Evolutionary conservation across 2,888 invertebrate genomes (phyloP).

Genomic region (Vannuccia rotundouncinata): DNA sequence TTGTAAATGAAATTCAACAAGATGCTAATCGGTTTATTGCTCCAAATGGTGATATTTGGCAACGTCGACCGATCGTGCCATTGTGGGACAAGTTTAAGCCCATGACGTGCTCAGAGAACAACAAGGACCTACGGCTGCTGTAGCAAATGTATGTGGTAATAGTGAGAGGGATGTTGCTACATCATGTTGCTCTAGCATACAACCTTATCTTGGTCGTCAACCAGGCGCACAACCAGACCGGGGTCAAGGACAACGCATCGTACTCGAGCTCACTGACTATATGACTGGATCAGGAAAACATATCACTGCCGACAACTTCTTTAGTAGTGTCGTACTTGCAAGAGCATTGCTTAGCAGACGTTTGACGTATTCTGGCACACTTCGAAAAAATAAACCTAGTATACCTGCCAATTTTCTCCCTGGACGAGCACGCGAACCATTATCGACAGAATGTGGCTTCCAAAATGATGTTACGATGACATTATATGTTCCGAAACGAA

Average conservation of each 20-base stretch:
- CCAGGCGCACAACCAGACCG: constrained; percentile 15
- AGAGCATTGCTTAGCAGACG: background rate
- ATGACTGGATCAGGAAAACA: constrained; percentile 29
- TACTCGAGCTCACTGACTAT: constrained; percentile 25
- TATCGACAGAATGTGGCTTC: constrained; percentile 7
- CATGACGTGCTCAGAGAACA: background rate
- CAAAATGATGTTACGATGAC: constrained; percentile 7
- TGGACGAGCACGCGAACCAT: constrained; percentile 17
- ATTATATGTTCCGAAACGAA: constrained; percentile 16
- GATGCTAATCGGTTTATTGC: background rate
- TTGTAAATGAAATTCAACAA: constrained; percentile 10
- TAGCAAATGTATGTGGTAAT: constrained; percentile 10
- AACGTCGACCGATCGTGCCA: background rate
- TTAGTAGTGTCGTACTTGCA: constrained; percentile 3
- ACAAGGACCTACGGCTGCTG: constrained; percentile 16
- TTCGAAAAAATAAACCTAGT: constrained; percentile 19
- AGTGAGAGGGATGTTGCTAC: background rate
- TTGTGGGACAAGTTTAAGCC: constrained; percentile 17
- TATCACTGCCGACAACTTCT: constrained; percentile 36
- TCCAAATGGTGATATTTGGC: constrained; percentile 18
- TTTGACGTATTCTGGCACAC: constrained; percentile 21
- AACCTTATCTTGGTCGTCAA: constrained; percentile 25
- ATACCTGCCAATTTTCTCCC: constrained; percentile 19
- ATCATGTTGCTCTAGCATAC: constrained; percentile 7
- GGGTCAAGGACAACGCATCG: background rate